Evolutionary conservation across 2,113 vertebrate genomes (phyloP), one percentile per base, ranked within the genome.

Genomic region (Hydrolagus affinis): DNA sequence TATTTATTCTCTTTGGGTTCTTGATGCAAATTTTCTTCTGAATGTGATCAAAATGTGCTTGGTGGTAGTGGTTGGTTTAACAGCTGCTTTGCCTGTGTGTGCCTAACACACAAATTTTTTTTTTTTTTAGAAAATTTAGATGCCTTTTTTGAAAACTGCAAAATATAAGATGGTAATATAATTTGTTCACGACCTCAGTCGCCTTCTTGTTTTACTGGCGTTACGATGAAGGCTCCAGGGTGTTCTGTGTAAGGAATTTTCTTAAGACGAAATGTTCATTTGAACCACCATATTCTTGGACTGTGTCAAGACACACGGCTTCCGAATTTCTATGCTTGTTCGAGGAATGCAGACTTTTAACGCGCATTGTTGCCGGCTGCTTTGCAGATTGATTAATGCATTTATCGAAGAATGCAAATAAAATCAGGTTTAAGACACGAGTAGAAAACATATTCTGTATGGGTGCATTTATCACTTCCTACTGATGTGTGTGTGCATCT

Each of bases 331-430:
- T 56, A 76, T 77, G 75, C 28, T 80, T 80, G 59, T 64, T 62
- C 25, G 4, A 78, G 59, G 15, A 80, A 64, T 30, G 11, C 25
- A 64, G 10, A 25, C 1, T 80, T 62, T 78, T 80, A 15, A 8
- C 25, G 62, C 19, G 3, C 25, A 4, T 30, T 80, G 28, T 64
- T 77, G 56, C 56, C 56, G 64, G 15, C 8, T 17, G 10, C 25
- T 66, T 74, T 23, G 17, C 64, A 64, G 64, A 80, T 66, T 80
- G n/a, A 80, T 60, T 60, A 78, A 78, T 78, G n/a, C 8, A 25
- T 56, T 62, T 62, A 62, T 59, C 23, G 21, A 78, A 28, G 23
- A 74, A 44, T 74, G 75, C 23, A 10, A 80, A 66, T 80, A 80
- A 17, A 17, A 80, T 19, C 23, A 77, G 75, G 44, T 56, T 25